A percentile compares a stretch with the other conserved stretches of the same genome.
Evolutionary conservation across 2,888 invertebrate species (phyloP).

Genomic region (Sisyra terminalis): DNA sequence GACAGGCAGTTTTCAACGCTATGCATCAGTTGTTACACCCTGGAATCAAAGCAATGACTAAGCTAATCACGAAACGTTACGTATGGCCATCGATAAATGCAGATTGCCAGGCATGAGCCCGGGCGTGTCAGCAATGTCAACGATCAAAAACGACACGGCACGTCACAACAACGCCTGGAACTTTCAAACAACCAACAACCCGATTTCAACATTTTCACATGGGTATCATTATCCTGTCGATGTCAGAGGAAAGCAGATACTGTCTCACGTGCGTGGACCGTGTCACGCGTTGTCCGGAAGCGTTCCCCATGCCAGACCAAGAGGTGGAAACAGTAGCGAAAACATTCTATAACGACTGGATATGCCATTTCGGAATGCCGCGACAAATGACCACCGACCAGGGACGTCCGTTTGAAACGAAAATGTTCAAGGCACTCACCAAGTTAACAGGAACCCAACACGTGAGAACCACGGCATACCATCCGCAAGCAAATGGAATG

Average conservation of each 20-base stretch:
- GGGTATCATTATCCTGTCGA: slow-evolving; percentile 2
- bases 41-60: background rate
- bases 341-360: slow-evolving; percentile 16
- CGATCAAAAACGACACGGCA: background rate
- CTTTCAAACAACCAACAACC: background rate
- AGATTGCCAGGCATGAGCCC: background rate
- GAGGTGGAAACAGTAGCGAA: slow-evolving; percentile 17
- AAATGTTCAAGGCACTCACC: slow-evolving; percentile 13
- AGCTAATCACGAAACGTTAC: background rate
- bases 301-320: slow-evolving; percentile 18
- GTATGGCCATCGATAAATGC: background rate
- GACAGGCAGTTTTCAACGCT: background rate
- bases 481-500: background rate
- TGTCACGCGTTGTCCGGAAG: slow-evolving; percentile 18
- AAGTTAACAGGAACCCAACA: slow-evolving; percentile 11
- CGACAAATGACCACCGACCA: slow-evolving; percentile 18
- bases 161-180: background rate
- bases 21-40: background rate
- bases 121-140: background rate
- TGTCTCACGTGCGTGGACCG: slow-evolving; percentile 16
- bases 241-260: slow-evolving; percentile 7
- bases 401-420: slow-evolving; percentile 17
- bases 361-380: slow-evolving; percentile 19
- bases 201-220: background rate
- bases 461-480: slow-evolving; percentile 8